A percentile compares a stretch with the other conserved stretches of the same genome.
Evolutionary conservation across 2,888 invertebrate genomes (phyloP).

Genomic region (Amphipyra tragopoginis): DNA sequence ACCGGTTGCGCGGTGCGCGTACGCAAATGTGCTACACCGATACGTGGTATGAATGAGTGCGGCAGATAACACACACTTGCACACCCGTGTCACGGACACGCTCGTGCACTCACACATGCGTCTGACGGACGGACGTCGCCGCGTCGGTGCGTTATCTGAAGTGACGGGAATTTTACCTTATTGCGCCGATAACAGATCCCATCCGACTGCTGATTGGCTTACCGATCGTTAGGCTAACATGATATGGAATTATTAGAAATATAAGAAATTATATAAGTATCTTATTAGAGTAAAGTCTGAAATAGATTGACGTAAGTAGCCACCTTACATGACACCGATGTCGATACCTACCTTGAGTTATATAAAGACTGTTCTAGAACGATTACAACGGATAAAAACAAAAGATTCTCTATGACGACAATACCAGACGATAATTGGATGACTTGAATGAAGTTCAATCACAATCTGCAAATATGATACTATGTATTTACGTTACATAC

Average conservation of each 20-base stretch:
- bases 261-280: slow-evolving; percentile 14
- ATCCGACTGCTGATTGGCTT: slow-evolving; percentile 38
- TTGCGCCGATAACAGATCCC: slow-evolving; percentile 46
- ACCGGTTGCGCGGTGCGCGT: slow-evolving; percentile 38
- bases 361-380: slow-evolving; percentile 26
- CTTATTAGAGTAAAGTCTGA: slow-evolving; percentile 26
- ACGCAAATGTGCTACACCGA: slow-evolving; percentile 48
- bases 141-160: slow-evolving; percentile 39
- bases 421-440: slow-evolving; percentile 15
- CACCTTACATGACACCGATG: slow-evolving; percentile 3
- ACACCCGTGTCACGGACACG: slow-evolving; percentile 16
- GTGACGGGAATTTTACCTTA: slow-evolving; percentile 63
- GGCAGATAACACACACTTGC: slow-evolving; percentile 61
- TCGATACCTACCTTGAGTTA: not conserved
- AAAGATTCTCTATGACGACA: slow-evolving; percentile 13
- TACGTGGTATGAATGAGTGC: slow-evolving; percentile 62
- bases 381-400: slow-evolving; percentile 12
- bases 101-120: slow-evolving; percentile 29
- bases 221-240: slow-evolving; percentile 16
- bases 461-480: slow-evolving; percentile 34
- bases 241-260: slow-evolving; percentile 15
- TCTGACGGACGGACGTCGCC: slow-evolving; percentile 15
- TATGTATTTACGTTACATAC: slow-evolving; percentile 33
- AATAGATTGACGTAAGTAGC: slow-evolving; percentile 14
- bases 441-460: slow-evolving; percentile 41